Conservation (phyloP, 2,113 vertebrate species). For the Eurypyga helias region DNA sequence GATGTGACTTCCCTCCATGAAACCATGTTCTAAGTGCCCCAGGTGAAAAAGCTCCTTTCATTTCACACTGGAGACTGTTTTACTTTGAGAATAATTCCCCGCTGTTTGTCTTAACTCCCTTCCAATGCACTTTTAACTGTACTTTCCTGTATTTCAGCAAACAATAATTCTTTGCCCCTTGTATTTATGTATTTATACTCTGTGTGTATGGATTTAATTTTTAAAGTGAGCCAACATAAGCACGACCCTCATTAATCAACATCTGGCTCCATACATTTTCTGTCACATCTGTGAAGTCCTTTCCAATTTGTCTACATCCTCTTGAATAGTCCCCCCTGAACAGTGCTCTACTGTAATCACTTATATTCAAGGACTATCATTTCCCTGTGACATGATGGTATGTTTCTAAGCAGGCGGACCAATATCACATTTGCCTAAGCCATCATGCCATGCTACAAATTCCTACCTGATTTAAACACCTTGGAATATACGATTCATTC, state of each 20-base stretch:
- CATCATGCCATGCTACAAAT: neutral
- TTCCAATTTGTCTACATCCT: conserved; percentile 8
- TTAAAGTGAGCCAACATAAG: neutral
- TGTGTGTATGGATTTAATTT: conserved; percentile 28
- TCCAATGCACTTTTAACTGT: neutral
- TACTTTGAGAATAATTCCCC: neutral
- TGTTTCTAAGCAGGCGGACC: neutral
- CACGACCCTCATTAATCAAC: conserved; percentile 29
- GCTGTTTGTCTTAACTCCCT: neutral
- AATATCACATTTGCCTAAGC: neutral
- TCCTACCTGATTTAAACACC: neutral
- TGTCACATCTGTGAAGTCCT: conserved; percentile 32
- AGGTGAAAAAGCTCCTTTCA: neutral
- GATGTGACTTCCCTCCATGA: neutral
- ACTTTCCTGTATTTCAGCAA: conserved; percentile 14
- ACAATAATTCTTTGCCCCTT: neutral
- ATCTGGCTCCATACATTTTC: conserved; percentile 4
- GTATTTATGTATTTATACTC: neutral
- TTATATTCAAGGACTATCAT: neutral
- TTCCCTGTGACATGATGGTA: neutral
- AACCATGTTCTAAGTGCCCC: neutral
- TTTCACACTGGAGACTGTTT: neutral
- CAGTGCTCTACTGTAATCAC: neutral
- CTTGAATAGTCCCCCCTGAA: neutral
- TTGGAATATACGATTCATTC: neutral